Conservation (phyloP, 2,797 vertebrate species). For the Phataginus tetradactyla region DNA sequence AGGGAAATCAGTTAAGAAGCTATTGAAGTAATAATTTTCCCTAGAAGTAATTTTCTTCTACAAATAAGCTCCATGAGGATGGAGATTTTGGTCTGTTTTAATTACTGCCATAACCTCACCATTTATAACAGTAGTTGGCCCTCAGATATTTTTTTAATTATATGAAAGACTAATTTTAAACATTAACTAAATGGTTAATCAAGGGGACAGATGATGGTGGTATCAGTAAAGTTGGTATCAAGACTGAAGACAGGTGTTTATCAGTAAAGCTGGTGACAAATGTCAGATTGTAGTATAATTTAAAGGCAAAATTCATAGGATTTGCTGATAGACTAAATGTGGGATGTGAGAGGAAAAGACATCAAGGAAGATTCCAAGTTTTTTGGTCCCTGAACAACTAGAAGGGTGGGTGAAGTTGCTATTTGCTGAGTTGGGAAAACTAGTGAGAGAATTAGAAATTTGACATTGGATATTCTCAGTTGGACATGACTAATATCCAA, state of each 20-base stretch:
- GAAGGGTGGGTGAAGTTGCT: not conserved
- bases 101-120: not conserved
- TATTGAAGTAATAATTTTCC: not conserved
- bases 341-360: not conserved
- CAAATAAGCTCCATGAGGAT: not conserved
- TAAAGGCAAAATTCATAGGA: not conserved
- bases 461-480: not conserved
- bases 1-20: not conserved
- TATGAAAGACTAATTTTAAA: not conserved
- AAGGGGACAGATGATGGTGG: not conserved
- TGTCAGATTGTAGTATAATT: not conserved
- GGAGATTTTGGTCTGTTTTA: not conserved
- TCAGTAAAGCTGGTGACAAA: not conserved
- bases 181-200: not conserved
- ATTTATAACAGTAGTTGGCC: not conserved
- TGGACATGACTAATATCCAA: not conserved
- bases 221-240: not conserved
- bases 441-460: not conserved
- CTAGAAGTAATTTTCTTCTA: not conserved
- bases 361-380: not conserved
- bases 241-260: not conserved
- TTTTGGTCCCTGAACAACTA: not conserved
- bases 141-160: not conserved
- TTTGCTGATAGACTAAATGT: not conserved
- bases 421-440: not conserved